These are phyloP conservation scores for Silurus glanis DNA, from an alignment of 2,113 vertebrate genomes.

Conservation along the genomic window DNA sequence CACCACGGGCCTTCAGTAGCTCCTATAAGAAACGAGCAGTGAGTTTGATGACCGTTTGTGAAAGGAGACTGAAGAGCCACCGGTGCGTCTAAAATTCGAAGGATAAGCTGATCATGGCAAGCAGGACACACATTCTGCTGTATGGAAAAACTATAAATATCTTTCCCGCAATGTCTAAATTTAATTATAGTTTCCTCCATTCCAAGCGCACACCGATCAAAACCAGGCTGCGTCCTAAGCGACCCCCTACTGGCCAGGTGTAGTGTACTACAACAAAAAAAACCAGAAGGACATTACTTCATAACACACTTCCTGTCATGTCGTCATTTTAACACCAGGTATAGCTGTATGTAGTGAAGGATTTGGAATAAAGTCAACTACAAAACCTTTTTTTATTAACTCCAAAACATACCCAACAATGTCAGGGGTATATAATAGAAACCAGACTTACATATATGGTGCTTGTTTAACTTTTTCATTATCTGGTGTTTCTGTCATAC, in stretches of 20 bases:
- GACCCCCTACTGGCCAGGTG: not conserved
- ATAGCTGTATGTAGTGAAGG: not conserved
- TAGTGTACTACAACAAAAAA: not conserved
- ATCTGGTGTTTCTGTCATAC: no score
- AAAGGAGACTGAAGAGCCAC: slow-evolving; percentile 56
- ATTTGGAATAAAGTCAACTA: no score
- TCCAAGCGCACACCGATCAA: not conserved
- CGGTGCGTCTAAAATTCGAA: slow-evolving; percentile 60
- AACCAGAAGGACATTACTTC: not conserved
- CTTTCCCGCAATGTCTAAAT: slow-evolving; percentile 57
- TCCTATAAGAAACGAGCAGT: slow-evolving; percentile 55
- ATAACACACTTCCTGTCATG: not conserved
- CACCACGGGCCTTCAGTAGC: slow-evolving; percentile 47
- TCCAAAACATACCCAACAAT: no score
- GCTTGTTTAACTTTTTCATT: no score
- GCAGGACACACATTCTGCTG: slow-evolving; percentile 25
- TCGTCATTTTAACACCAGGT: not conserved
- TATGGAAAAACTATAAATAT: slow-evolving; percentile 51
- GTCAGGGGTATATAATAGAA: no score
- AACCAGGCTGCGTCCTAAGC: not conserved
- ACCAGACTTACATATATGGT: no score
- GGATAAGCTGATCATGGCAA: slow-evolving; percentile 35
- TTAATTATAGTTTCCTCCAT: slow-evolving; percentile 58
- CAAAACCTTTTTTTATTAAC: no score
- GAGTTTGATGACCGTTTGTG: slow-evolving; percentile 49